Conservation (phyloP, 2,888 invertebrate genomes). For the Eupithecia insigniata region DNA sequence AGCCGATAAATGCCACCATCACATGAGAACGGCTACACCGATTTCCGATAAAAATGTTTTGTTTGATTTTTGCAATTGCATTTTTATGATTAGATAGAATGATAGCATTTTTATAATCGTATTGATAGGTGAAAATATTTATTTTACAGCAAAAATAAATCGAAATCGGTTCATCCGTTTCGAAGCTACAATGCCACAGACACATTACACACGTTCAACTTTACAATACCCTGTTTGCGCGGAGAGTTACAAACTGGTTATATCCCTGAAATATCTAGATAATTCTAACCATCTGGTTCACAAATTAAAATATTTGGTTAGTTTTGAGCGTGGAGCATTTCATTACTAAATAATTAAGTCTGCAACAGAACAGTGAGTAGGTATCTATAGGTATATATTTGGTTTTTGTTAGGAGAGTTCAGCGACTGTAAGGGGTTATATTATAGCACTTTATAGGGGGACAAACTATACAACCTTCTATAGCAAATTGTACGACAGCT, state of each 20-base stretch:
- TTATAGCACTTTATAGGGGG: not conserved
- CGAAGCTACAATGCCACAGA: not conserved
- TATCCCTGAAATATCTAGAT: not conserved
- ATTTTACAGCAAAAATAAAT: not conserved
- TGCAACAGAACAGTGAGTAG: not conserved
- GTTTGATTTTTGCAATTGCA: too few relatives aligned
- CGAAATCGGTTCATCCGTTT: not conserved
- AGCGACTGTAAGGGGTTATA: not conserved
- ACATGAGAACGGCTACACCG: not conserved
- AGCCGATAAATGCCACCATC: not conserved
- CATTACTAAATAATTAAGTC: slow-evolving; percentile 8
- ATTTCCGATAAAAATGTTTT: too few relatives aligned
- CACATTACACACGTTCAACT: not conserved
- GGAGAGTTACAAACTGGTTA: not conserved
- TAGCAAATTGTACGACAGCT: slow-evolving; percentile 14
- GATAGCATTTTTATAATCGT: too few relatives aligned
- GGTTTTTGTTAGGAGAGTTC: not conserved
- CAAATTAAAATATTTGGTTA: not conserved
- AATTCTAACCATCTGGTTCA: not conserved
- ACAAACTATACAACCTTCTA: not conserved
- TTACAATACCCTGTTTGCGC: not conserved
- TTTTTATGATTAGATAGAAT: too few relatives aligned
- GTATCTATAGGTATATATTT: not conserved
- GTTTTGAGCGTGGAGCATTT: not conserved
- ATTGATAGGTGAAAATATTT: too few relatives aligned